Evolutionary conservation across 2,888 invertebrate genomes (phyloP), one percentile per base, ranked within the genome.

Genomic region (Diarsia rubi): DNA sequence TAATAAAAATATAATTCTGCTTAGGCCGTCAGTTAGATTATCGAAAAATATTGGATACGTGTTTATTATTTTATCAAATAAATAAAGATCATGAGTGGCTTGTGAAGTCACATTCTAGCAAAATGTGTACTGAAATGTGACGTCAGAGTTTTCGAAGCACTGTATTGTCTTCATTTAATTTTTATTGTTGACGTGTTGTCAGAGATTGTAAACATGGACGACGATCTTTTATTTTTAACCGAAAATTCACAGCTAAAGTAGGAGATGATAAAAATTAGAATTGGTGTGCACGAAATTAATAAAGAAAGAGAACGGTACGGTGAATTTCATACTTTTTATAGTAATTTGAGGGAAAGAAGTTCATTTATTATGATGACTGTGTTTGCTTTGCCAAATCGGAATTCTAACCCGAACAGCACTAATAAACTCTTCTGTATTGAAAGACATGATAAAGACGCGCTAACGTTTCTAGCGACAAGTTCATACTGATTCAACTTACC

Each of bases 251-350:
- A 72, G 3, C 82, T 84, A 80, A 86, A 84, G 78, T 85, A 64
- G 83, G 76, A 86, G 82, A 82, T 86, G 80, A 5, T 79, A 79
- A 85, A 87, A 78, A 79, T 79, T 82, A 78, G 83, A 83, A 84
- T 81, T 79, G 79, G 82, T 27, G 86, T 86, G 82, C 82, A 85
- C 80, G 79, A 85, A 82, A 82, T 75, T 68, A 75, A 83, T 82
- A 82, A 83, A 84, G 83, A 83, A 68, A 68, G 78, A 76, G n/a
- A n/a, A 82, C 81, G 82, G 79, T 81, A 84, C 65, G 76, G 84
- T 52, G 82, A 84, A 81, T 83, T 86, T 81, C 79, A 81, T 75
- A 86, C 83, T 76, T 82, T 84, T 82, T 83, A 83, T 73, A n/a
- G 73, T 76, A 86, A 81, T 82, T 83, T 84, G 78, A 81, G 81